Evolutionary conservation across 1,140 invertebrate species (phyloP), one percentile per base, ranked within the genome.

Genomic region (Rhopalosiphum padi): DNA sequence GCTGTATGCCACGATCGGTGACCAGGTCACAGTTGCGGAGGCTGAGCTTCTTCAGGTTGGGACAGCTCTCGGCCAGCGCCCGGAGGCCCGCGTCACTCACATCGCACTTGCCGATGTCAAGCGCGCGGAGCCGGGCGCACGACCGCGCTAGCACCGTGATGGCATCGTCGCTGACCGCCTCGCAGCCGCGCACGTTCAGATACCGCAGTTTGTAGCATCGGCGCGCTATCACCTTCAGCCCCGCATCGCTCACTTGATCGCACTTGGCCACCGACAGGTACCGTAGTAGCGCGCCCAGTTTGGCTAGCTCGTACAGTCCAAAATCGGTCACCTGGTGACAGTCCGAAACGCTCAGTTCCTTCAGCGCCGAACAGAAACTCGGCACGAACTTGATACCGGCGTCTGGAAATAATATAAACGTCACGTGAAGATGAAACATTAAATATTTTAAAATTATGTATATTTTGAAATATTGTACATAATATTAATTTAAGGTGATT

Each of bases 101-200:
- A 95, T 99, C 98, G 96, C 98, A 99, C 95, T 99, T 99, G 18
- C 98, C 98, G 82, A 99, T 97, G 95, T 99, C 98, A 0, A 99
- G 95, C 1, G 98, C 98, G 51, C 98, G 95, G 51, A 99, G 95
- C 87, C 98, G 96, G 0, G 97, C 97, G 95, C 98, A 99, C 30
- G 97, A 97, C 85, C 97, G 96, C 0, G 98, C 98, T 68, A 99
- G 95, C 1, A 97, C 97, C 86, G 97, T 97, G 93, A 98, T 97
- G 1, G 97, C 97, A 94, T 98, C 98, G 95, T 99, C 98, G 51
- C 98, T 98, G 1, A 99, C 97, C 3, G 98, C 98, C 94, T 99
- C 98, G 95, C 98, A 99, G 11, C 98, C 98, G 68, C 98, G 96
- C 2, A 98, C 97, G 95, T 99, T 99, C 53, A 99, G 96, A 95